Base-by-base conservation (phyloP, 2,888 invertebrate species). In the Tachina fera region DNA sequence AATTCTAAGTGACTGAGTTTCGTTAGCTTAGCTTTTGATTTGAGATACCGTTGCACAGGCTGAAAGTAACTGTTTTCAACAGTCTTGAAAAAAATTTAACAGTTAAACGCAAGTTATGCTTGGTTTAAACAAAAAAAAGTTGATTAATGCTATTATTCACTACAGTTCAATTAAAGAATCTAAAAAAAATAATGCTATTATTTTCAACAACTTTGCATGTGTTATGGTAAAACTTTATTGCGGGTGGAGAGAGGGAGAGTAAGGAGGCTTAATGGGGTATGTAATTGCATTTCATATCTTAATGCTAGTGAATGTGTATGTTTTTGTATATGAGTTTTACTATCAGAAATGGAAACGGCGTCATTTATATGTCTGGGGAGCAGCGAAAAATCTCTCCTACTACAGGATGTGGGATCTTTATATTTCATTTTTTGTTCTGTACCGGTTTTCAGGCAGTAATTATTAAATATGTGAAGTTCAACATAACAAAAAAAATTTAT, bases 251-350 rank as follows among this genome's bases (percentile, higher is more conserved):
- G 31, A 31, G 31, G 6, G 31, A 31, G 31, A 31, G 31, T 31
- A 6, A 76, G 71, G 74, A 75, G 72, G 76, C 68, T 83, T 86
- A 86, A 87, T 84, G 83, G 84, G 53, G 84, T 86, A 81, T 87
- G 83, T 84, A 86, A 84, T 86, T 87, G 86, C 86, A 87, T 87
- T 87, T 77, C 16, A 60, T 74, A 80, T 75, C 49, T 31, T 10
- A 49, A 14, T 16, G 41, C 43, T n/a, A 49, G 58, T 51, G 19
- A 5, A 13, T 49, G 63, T 65, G 58, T 56, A 9, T 53, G 13
- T n/a, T n/a, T 53, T 31, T 22, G 22, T 41, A 65, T 41, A 65
- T 49, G 39, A 11, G 63, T 43, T 51, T 47, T 56, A 79, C 47
- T 79, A 19, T 71, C 31, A 71, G 45, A 67, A 71, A 61, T 58